phyloP scores from a whole-genome alignment of 2,797 vertebrate genomes.

The Natrix natrix region DNA sequence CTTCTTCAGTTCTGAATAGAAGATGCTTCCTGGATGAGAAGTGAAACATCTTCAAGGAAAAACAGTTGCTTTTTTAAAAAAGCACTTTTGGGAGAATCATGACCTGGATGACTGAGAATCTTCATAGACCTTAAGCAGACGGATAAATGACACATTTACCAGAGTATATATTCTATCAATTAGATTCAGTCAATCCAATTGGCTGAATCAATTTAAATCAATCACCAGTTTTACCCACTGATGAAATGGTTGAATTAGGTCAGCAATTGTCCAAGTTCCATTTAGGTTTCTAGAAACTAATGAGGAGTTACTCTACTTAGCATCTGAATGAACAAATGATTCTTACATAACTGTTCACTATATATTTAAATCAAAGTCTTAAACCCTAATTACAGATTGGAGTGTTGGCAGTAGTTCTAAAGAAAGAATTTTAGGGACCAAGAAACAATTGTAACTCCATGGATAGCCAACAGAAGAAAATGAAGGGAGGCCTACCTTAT shows the following conservation, averaged over 20 bases:
- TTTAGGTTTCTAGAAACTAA: neutral
- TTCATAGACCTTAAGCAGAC: neutral
- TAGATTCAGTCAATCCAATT: neutral
- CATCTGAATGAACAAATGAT: neutral
- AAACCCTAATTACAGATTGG: neutral
- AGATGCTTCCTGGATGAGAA: neutral
- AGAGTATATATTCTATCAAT: neutral
- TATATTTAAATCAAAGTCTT: neutral
- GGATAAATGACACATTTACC: neutral
- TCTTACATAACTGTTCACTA: neutral
- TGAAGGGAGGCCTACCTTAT: neutral
- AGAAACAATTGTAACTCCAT: neutral
- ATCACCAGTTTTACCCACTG: neutral
- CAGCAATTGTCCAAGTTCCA: neutral
- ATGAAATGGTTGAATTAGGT: neutral
- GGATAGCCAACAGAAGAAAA: neutral
- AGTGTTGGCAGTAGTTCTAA: neutral
- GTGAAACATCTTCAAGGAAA: neutral
- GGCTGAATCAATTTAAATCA: neutral
- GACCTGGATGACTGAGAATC: neutral
- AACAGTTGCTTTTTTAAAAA: neutral
- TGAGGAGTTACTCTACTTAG: neutral
- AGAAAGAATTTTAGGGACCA: neutral
- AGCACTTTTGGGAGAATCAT: neutral
- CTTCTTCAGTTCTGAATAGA: too few species aligned